Evolutionary conservation across 2,888 invertebrate species (phyloP).

Genomic region (Drosophila helvetica): DNA sequence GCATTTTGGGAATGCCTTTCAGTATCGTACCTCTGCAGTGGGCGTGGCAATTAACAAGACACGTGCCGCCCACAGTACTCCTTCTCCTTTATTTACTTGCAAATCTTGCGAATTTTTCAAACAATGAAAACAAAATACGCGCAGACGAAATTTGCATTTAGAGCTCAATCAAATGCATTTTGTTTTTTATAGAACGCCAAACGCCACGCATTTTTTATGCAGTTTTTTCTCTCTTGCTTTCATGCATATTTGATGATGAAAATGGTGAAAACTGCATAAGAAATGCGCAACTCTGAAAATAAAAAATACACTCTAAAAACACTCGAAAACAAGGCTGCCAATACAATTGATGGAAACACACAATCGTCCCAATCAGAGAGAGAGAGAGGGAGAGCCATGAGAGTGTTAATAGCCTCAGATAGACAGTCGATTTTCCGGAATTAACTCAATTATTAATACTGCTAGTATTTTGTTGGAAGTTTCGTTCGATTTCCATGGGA

Average conservation of each 20-base stretch:
- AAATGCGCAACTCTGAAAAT: slow-evolving; percentile 32
- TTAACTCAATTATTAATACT: slow-evolving; percentile 29
- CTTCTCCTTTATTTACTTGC: slow-evolving; percentile 19
- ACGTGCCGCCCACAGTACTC: no score
- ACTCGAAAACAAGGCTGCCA: slow-evolving; percentile 16
- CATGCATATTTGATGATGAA: slow-evolving; percentile 71
- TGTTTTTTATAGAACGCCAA: slow-evolving; percentile 47
- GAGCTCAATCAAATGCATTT: slow-evolving; percentile 80
- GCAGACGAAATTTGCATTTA: slow-evolving; percentile 68
- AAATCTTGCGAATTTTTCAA: slow-evolving; percentile 57
- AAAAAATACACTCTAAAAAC: slow-evolving; percentile 19
- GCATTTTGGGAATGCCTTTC: no score
- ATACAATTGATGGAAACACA: slow-evolving; percentile 14
- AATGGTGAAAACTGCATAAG: slow-evolving; percentile 56
- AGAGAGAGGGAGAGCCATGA: slow-evolving; percentile 13
- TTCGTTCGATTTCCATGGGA: slow-evolving; percentile 47
- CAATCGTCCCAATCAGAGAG: not conserved
- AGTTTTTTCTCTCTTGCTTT: slow-evolving; percentile 42
- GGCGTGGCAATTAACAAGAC: no score
- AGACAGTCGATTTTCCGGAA: slow-evolving; percentile 26
- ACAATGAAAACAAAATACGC: slow-evolving; percentile 73
- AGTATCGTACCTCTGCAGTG: no score
- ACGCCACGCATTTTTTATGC: slow-evolving; percentile 37
- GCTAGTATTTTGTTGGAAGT: slow-evolving; percentile 7
- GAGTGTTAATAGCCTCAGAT: slow-evolving; percentile 24